Conservation (phyloP, 2,888 invertebrate genomes). For the Nesidiocoris tenuis region DNA sequence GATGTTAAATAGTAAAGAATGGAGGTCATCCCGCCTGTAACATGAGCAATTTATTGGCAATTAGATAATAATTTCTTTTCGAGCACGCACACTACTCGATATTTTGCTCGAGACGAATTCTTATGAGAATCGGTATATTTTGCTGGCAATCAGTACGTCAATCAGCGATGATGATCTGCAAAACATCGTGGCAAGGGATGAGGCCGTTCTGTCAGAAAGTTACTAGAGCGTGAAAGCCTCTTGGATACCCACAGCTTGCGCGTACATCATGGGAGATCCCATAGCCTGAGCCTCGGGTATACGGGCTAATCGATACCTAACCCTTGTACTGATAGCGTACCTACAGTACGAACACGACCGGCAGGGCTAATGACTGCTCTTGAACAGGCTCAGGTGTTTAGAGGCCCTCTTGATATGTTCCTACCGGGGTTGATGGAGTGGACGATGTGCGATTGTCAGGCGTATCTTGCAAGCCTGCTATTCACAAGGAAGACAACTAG, state of each 20-base stretch:
- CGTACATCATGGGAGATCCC: neutral
- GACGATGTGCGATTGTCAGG: slow-evolving; percentile 19
- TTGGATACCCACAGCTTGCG: neutral
- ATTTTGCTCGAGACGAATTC: too few species aligned
- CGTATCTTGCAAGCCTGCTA: too few species aligned
- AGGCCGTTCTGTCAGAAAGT: neutral
- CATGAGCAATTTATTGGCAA: too few species aligned
- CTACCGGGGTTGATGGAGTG: slow-evolving; percentile 28
- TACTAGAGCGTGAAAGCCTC: neutral
- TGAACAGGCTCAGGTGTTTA: neutral
- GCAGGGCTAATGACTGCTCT: neutral
- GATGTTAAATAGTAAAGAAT: too few species aligned
- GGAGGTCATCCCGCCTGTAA: too few species aligned
- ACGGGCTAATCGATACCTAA: neutral
- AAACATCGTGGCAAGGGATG: neutral
- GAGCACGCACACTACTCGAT: too few species aligned
- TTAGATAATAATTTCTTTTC: too few species aligned
- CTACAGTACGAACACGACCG: neutral
- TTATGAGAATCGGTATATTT: too few species aligned
- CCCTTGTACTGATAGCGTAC: neutral
- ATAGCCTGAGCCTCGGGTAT: neutral
- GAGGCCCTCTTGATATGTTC: slow-evolving; percentile 18
- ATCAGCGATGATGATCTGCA: neutral
- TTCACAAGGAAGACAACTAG: too few species aligned
- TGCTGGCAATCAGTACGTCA: too few species aligned